Evolutionary conservation across 2,797 vertebrate genomes (phyloP), one percentile per base, ranked within the genome.

Genomic region (Ficedula albicollis): DNA sequence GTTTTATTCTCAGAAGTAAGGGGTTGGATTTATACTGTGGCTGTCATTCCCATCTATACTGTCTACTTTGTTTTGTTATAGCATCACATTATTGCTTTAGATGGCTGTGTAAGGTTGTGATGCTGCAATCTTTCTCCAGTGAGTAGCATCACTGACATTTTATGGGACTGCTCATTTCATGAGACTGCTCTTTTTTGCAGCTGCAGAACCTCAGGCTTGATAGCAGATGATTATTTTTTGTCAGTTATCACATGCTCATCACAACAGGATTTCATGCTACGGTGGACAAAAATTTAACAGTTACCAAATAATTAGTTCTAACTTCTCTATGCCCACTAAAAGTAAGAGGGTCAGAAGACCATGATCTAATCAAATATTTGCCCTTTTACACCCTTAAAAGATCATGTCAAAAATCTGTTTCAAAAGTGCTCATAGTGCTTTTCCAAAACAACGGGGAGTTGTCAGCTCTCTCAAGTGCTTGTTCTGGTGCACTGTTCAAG

Each of bases 41-140:
- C 73, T 95, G 91, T 83, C 89, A 93, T 80, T 87, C 60, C 68
- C 68, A 85, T 85, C 89, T 89, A 43, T 54, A 83, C 54, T 87
- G 87, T 87, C 94, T 93, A 60, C 58, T 92, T 92, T 91, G 87
- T 85, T 95, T 91, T 96, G 91, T 85, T 92, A 94, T 67, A 89
- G 72, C 82, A 91, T 87, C 84, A 43, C 58, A 81, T 93, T 95
- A 96, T 93, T 92, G 58, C 64, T 95, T 89, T 80, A 91, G 95
- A 92, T 85, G 68, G 68, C 75, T 85, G 27, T 89, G 56, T 67
- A 64, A 93, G 60, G 49, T 74, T 95, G 91, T 92, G 95, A 95
- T 95, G 89, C 82, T 78, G 79, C 87, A 93, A 89, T 92, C 87
- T 91, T 92, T 96, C 87, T 94, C 68, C 62, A 89, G 75, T 83